Base-by-base conservation (phyloP, 2,113 vertebrate genomes). In the Triplophysa dalaica region DNA sequence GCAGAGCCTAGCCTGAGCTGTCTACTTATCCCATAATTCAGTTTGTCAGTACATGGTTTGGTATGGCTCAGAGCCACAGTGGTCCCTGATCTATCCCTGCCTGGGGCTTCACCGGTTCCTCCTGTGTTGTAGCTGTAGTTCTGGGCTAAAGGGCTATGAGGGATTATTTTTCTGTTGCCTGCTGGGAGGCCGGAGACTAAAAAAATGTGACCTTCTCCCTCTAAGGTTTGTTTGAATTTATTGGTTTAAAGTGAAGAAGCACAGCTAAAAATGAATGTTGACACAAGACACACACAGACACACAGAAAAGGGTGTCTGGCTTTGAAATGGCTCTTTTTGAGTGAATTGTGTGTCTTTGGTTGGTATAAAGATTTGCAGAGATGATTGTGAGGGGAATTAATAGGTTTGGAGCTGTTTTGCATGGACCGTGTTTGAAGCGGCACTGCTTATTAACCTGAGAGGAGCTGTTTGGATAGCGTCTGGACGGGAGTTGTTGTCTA, bases 1-100 rank as follows among this genome's bases (percentile, higher is more conserved):
- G 88, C 73, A 77, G 26, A 64, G 67, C 26, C 58, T 68, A 50
- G 21, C 61, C 84, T 85, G 86, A 56, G 85, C 69, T 83, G 80
- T 72, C 80, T 82, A 75, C 81, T 85, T 80, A 87, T 86, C 84
- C 58, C 77, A 58, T 72, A 70, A 75, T 77, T 85, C 63, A 29
- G 64, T 83, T 75, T 78, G 69, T 58, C 78, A 83, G 81, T 70
- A 75, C 77, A 80, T 80, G 78, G 81, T 78, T 81, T 83, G 65
- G 68, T 64, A 65, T 22, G 70, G 58, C 74, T 83, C 78, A 68
- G 64, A 80, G 78, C 62, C 77, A 66, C 70, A 24, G 52, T 70
- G 73, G 75, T 22, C 60, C 69, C 78, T 78, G 75, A 75, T 77
- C 81, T 48, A 58, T 38, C 48, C 26, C 45, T 54, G 77, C 62